Evolutionary conservation across 2,113 vertebrate species (phyloP).

Genomic region (Cavia porcellus): DNA sequence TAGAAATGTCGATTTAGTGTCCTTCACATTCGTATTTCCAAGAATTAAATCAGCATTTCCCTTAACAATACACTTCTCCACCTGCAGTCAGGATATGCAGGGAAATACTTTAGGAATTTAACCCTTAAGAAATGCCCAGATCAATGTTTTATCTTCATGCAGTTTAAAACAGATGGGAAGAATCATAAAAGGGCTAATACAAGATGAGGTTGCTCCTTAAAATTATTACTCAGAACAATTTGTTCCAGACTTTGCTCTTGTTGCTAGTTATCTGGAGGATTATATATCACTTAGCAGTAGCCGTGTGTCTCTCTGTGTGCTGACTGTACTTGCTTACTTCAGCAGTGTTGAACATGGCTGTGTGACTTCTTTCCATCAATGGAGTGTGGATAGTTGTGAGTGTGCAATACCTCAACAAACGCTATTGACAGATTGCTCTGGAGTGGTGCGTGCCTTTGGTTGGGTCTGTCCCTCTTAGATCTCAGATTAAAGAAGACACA

Average conservation of each 20-base stretch:
- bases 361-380: background rate
- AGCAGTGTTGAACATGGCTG: background rate
- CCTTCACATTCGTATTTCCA: background rate
- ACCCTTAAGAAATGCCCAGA: background rate
- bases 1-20: background rate
- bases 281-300: background rate
- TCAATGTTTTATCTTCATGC: background rate
- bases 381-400: background rate
- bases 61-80: background rate
- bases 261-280: background rate
- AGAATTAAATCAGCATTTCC: background rate
- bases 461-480: background rate
- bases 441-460: background rate
- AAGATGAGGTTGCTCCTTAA: background rate
- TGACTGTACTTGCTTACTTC: background rate
- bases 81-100: background rate
- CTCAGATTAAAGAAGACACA: background rate
- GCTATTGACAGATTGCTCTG: background rate
- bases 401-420: background rate
- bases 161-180: background rate
- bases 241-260: background rate
- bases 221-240: background rate
- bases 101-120: slow-evolving; percentile 18
- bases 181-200: background rate
- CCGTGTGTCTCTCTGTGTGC: background rate